Evolutionary conservation across 2,113 vertebrate genomes (phyloP).

Genomic region (Ibidorhyncha struthersii): DNA sequence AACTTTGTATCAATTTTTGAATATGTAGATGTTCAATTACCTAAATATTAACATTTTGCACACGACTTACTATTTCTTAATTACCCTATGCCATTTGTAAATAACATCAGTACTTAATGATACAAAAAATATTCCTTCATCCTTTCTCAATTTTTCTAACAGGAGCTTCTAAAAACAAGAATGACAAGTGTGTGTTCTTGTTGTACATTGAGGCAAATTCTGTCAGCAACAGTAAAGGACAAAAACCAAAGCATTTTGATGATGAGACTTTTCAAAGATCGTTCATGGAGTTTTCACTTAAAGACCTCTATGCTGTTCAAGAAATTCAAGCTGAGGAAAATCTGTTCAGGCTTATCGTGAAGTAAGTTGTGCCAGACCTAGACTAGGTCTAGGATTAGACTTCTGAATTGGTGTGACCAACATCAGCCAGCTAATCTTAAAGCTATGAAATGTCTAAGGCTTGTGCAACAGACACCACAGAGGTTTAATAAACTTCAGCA

Average conservation of each 20-base stretch:
- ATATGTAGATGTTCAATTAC: background rate
- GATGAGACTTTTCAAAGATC: constrained; percentile 72
- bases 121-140: background rate
- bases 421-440: background rate
- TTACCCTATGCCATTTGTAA: background rate
- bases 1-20: background rate
- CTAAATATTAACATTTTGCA: background rate
- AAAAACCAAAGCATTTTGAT: constrained; percentile 78
- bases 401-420: too few species aligned
- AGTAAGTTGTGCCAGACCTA: constrained; percentile 71
- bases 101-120: background rate
- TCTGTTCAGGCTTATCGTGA: constrained; percentile 85
- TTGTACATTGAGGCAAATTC: constrained; percentile 94
- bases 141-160: constrained; percentile 24
- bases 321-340: constrained; percentile 95
- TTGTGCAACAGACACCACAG: background rate
- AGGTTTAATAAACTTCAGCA: background rate
- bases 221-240: constrained; percentile 94
- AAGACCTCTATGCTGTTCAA: constrained; percentile 94
- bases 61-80: background rate
- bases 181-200: constrained; percentile 96
- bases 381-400: background rate
- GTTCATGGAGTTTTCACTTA: constrained; percentile 91
- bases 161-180: constrained; percentile 88
- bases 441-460: background rate